A percentile compares a stretch with the other conserved stretches of the same genome.
These are phyloP conservation scores for Campoletis raptor DNA, from an alignment of 2,888 invertebrate genomes.

Conservation along the genomic window DNA sequence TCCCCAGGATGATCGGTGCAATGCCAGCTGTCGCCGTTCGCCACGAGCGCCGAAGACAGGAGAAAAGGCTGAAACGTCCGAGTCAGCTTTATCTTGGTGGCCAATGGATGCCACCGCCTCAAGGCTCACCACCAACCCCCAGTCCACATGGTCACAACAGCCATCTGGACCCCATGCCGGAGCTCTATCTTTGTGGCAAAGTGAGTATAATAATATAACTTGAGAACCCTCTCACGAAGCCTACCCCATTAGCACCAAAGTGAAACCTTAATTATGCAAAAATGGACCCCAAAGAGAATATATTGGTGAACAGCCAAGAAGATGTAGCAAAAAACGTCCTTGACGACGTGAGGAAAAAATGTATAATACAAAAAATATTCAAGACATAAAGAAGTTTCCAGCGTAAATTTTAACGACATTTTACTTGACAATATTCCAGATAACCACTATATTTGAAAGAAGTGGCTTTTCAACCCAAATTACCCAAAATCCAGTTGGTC, in stretches of 20 bases:
- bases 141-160: constrained; percentile 87
- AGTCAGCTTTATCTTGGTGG: constrained; percentile 89
- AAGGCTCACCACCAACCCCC: constrained; percentile 88
- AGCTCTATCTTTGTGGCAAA: constrained; percentile 91
- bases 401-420: background rate
- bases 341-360: background rate
- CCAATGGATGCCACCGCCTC: constrained; percentile 87
- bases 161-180: constrained; percentile 87
- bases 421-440: background rate
- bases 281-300: background rate
- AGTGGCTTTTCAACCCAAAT: background rate
- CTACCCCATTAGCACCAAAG: constrained; percentile 32
- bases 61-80: constrained; percentile 88
- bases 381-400: background rate
- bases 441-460: background rate
- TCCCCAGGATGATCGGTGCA: constrained; percentile 91
- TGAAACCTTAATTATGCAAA: constrained; percentile 50
- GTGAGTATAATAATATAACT: constrained; percentile 83
- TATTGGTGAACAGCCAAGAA: background rate
- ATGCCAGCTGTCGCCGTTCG: constrained; percentile 95
- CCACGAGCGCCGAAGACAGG: constrained; percentile 91
- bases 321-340: background rate
- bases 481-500: background rate
- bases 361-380: background rate
- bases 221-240: background rate